These are phyloP conservation scores for Uloborus plumipes DNA, from an alignment of 2,888 invertebrate species.

Conservation along the genomic window DNA sequence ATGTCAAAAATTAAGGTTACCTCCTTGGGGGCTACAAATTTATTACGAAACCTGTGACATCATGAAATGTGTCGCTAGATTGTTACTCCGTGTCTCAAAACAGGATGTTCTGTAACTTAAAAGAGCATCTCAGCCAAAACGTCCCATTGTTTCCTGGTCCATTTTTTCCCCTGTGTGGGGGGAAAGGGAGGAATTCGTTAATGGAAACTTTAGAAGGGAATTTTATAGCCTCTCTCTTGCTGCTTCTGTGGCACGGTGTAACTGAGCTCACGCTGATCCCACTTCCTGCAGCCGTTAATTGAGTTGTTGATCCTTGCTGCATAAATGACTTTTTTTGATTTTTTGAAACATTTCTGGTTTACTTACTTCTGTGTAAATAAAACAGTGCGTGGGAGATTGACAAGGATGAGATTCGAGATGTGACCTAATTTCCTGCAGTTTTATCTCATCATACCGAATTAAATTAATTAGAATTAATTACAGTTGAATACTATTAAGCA, in stretches of 20 bases:
- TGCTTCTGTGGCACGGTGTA: slow-evolving; percentile 8
- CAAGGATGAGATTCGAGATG: too few relatives aligned
- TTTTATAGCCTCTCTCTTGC: slow-evolving; percentile 17
- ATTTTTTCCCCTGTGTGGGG: neutral
- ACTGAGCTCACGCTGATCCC: slow-evolving; percentile 38
- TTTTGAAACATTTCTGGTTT: too few relatives aligned
- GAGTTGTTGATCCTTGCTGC: slow-evolving; percentile 38
- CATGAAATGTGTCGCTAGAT: too few relatives aligned
- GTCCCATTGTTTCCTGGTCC: slow-evolving; percentile 27
- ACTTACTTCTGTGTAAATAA: too few relatives aligned
- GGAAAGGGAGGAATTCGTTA: slow-evolving; percentile 20
- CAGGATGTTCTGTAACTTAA: neutral
- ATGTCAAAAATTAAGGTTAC: too few relatives aligned
- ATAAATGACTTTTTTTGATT: neutral
- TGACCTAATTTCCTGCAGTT: too few relatives aligned
- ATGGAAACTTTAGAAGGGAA: slow-evolving; percentile 15
- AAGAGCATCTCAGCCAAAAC: neutral
- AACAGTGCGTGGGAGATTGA: too few relatives aligned
- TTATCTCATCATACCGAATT: too few relatives aligned
- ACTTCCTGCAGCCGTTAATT: slow-evolving; percentile 42
- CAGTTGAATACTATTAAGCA: too few relatives aligned
- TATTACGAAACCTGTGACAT: too few relatives aligned
- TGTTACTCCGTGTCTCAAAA: neutral
- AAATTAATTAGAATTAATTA: too few relatives aligned
- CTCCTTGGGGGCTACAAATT: too few relatives aligned